A percentile compares a stretch with the other conserved stretches of the same genome.
Conservation (phyloP, 64 coral and sea anemone species). For the Pocillopora damicornis region DNA sequence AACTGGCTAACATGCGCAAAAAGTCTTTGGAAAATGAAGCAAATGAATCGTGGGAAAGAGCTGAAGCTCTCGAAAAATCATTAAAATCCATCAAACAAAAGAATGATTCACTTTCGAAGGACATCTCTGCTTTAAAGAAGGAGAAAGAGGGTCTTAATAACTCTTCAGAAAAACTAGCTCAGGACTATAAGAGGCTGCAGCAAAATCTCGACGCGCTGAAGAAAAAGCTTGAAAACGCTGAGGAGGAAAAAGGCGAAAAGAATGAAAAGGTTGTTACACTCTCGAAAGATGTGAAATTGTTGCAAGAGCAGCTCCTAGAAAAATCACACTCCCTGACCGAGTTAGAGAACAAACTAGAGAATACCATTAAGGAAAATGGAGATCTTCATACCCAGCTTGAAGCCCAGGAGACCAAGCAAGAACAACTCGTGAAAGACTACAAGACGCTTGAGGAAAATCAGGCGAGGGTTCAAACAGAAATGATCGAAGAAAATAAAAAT, state of each 20-base stretch:
- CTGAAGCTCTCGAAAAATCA: not conserved
- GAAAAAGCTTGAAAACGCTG: constrained; percentile 4
- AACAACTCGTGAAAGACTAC: not conserved
- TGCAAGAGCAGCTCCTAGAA: not conserved
- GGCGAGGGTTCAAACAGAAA: not conserved
- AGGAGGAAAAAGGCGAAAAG: not conserved
- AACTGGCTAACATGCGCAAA: constrained; percentile 2
- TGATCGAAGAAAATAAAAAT: not conserved
- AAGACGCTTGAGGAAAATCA: not conserved
- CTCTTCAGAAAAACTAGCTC: not conserved
- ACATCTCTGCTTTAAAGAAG: not conserved
- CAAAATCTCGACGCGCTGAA: not conserved
- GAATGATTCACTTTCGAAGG: not conserved
- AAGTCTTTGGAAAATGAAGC: not conserved
- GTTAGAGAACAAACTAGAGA: not conserved
- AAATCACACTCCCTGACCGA: not conserved
- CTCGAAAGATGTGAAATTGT: not conserved
- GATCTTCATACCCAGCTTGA: constrained; percentile 2
- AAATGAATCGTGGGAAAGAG: constrained; percentile 3
- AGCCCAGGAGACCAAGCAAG: not conserved
- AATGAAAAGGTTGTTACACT: not conserved
- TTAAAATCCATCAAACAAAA: not conserved
- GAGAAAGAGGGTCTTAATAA: not conserved
- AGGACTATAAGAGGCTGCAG: constrained; percentile 4
- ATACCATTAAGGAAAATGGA: constrained; percentile 1